phyloP scores from a whole-genome alignment of 2,797 vertebrate species.

The Peromyscus aztecus region DNA sequence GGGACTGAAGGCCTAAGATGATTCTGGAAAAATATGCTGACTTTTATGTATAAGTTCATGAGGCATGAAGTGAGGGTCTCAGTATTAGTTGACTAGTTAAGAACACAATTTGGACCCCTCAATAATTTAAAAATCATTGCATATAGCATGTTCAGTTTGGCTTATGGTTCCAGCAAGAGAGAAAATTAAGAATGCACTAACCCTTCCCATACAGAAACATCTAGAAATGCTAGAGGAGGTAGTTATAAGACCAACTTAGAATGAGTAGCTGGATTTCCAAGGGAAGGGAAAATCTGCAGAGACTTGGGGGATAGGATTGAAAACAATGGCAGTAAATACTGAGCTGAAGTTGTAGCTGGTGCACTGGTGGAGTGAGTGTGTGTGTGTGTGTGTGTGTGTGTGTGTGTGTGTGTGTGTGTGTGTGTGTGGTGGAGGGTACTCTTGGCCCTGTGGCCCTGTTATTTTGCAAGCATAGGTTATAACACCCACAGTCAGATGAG shows the following conservation, averaged over 20 bases:
- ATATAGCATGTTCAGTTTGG: not conserved
- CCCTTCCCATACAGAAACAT: not conserved
- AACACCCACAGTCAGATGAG: not conserved
- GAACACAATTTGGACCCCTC: not conserved
- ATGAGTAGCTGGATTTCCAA: constrained; percentile 4
- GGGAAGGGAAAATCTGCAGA: not conserved
- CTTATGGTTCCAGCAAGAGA: not conserved
- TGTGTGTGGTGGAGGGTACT: not conserved
- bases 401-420: not conserved
- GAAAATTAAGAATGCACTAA: not conserved
- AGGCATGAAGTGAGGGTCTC: not conserved
- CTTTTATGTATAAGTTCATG: not conserved
- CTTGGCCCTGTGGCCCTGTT: not conserved
- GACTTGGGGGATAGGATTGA: not conserved
- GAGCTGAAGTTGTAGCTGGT: not conserved
- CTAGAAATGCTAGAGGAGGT: not conserved
- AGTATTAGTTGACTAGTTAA: not conserved
- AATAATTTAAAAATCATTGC: not conserved
- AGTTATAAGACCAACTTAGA: not conserved
- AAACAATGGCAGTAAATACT: not conserved
- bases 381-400: not conserved
- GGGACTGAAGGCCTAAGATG: not conserved
- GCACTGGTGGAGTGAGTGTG: not conserved
- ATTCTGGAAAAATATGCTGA: not conserved
- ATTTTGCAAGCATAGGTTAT: not conserved